Conservation (phyloP, 2,797 vertebrate genomes). For the Phaenicophaeus curvirostris region DNA sequence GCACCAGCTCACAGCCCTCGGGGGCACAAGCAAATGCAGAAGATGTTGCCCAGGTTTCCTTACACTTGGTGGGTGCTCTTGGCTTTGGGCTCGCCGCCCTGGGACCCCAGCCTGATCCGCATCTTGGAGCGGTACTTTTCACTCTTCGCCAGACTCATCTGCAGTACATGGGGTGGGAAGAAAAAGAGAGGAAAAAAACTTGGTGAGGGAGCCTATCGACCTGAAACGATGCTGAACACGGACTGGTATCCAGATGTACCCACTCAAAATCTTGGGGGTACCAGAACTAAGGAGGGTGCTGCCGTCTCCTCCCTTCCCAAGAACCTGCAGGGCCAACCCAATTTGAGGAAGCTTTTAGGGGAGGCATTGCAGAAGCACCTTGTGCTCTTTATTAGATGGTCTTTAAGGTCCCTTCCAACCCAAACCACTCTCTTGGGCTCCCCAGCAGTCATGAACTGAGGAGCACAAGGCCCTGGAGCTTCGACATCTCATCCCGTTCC, state of each 20-base stretch:
- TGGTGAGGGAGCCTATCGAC: not conserved
- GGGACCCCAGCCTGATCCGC: not conserved
- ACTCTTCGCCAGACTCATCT: not conserved
- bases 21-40: not conserved
- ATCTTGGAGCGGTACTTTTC: not conserved
- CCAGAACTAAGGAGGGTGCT: not conserved
- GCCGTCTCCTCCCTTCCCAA: not conserved
- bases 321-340: accelerated
- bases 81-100: not conserved
- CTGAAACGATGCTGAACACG: not conserved
- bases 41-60: not conserved
- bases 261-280: not conserved
- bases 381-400: not conserved
- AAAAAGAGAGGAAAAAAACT: accelerated
- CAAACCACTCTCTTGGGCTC: not conserved
- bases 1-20: not conserved
- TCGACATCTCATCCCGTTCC: not conserved
- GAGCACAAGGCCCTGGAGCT: not conserved
- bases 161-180: not conserved
- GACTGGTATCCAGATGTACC: accelerated
- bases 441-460: accelerated
- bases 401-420: too few relatives aligned
- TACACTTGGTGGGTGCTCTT: conserved; percentile 50
- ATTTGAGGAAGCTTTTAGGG: not conserved
- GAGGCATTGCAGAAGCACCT: not conserved